phyloP scores from a whole-genome alignment of 2,113 vertebrate species.

The Melanerpes aurifrons region DNA sequence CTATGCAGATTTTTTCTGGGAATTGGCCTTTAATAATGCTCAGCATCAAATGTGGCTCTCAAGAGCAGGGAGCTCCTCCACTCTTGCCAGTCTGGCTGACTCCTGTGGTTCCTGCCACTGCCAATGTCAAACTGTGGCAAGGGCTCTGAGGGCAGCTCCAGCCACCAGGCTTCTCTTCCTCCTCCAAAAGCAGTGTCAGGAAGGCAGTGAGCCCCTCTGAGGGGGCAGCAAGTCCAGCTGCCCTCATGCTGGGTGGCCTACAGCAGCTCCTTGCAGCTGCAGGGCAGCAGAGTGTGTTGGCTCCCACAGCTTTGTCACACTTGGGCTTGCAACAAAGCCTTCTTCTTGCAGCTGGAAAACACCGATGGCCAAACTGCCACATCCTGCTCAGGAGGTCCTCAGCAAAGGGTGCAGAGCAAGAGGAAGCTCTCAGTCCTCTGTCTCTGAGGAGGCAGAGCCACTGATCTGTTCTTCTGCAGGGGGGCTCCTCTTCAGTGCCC shows the following conservation, averaged over 20 bases:
- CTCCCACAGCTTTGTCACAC: not conserved
- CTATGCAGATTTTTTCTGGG: slow-evolving; percentile 34
- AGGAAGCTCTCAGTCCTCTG: not conserved
- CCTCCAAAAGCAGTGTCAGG: not conserved
- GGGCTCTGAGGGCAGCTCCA: not conserved
- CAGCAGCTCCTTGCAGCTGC: not conserved
- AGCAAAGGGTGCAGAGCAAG: accelerated
- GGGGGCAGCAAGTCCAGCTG: not conserved
- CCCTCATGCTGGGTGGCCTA: not conserved
- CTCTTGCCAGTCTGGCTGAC: not conserved
- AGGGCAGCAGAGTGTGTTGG: accelerated
- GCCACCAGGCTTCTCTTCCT: not conserved
- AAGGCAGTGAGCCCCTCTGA: not conserved
- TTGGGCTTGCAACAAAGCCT: not conserved
- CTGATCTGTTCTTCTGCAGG: not conserved
- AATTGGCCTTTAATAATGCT: slow-evolving; percentile 17
- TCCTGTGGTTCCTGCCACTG: not conserved
- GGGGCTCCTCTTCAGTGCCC: not conserved
- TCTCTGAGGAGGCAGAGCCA: not conserved
- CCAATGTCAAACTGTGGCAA: not conserved
- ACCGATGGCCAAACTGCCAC: not conserved
- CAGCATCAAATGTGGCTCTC: not conserved
- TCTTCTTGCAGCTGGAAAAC: not conserved
- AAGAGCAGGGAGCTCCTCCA: not conserved
- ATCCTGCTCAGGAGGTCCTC: not conserved